Percentiles rank a stretch among this genome's conserved stretches.
These are phyloP conservation scores for Dasypolia templi DNA, from an alignment of 2,888 invertebrate genomes.

Conservation along the genomic window DNA sequence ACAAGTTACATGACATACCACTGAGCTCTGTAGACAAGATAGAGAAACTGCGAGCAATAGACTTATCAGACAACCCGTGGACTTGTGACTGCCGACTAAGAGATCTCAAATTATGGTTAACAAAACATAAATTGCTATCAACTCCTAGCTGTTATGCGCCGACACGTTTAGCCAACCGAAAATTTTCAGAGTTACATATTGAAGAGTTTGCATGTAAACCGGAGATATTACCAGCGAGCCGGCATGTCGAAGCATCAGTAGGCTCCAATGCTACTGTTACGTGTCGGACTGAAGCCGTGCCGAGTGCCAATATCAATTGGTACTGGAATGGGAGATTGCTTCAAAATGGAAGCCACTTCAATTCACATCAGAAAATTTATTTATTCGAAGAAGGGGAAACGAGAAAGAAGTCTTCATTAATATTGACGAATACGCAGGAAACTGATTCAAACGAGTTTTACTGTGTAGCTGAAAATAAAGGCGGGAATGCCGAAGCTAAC, in stretches of 20 bases:
- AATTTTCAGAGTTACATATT: conserved; percentile 94
- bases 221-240: conserved; percentile 93
- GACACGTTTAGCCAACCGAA: conserved; percentile 92
- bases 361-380: conserved; percentile 94
- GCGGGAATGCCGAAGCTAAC: conserved; percentile 96
- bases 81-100: conserved; percentile 96
- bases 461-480: conserved; percentile 97
- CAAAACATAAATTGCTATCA: conserved; percentile 94
- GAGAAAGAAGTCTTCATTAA: conserved; percentile 94
- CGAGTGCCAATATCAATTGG: conserved; percentile 95
- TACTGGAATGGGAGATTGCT: conserved; percentile 95
- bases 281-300: conserved; percentile 95
- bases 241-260: conserved; percentile 94
- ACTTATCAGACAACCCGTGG: conserved; percentile 97
- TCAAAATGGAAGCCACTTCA: conserved; percentile 94
- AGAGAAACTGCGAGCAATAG: conserved; percentile 94
- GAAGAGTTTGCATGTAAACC: conserved; percentile 97
- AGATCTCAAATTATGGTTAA: conserved; percentile 95
- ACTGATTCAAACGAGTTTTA: conserved; percentile 96
- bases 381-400: conserved; percentile 94
- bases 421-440: conserved; percentile 95
- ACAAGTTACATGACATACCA: conserved; percentile 93
- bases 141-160: conserved; percentile 95
- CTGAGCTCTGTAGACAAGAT: conserved; percentile 93
- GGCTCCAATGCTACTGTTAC: conserved; percentile 96